Base-by-base conservation (phyloP, 2,888 invertebrate genomes). In the Philereme vetulata region DNA sequence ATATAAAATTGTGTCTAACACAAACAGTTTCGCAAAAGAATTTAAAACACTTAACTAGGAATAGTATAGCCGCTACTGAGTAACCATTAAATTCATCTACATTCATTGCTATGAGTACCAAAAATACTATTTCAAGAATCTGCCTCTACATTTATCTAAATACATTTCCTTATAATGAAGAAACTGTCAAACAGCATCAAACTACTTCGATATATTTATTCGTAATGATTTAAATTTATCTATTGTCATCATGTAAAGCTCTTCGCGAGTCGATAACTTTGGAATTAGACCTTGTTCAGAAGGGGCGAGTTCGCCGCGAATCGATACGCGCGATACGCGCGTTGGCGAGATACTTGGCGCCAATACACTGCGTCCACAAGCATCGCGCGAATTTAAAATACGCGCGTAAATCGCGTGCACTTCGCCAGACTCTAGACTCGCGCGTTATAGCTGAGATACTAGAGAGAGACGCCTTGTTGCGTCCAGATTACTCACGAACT, bases 201-300 rank as follows among this genome's bases (percentile, higher is more conserved):
- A 74, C 66, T 66, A 66, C 68, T 64, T 71, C 74, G 71, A 73
- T 80, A 74, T 76, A 52, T 67, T 73, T 64, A 56, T 56, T 72
- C 65, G 62, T 69, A 72, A 64, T 61, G 65, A 66, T 72, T 68
- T 72, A 66, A 65, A 67, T 67, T 68, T 80, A 77, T 74, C 86
- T 87, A 88, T 88, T 88, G 88, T 88, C 88, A 82, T 80, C 67
- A 55, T 75, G 81, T 87, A 87, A 88, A 88, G 88, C 88, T 88
- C 86, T 64, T 50, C 45, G 55, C 59, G 68, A 67, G 61, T 67
- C 72, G 71, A 68, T 62, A 67, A 62, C 68, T 84, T 83, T 82
- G 84, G 83, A 81, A 81, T 81, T 70, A 76, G n/a, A n/a, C n/a
- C n/a, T n/a, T n/a, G n/a, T n/a, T n/a, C n/a, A n/a, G n/a, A n/a